These are phyloP conservation scores for Mythimna vitellina DNA, from an alignment of 2,888 invertebrate species.

Conservation along the genomic window DNA sequence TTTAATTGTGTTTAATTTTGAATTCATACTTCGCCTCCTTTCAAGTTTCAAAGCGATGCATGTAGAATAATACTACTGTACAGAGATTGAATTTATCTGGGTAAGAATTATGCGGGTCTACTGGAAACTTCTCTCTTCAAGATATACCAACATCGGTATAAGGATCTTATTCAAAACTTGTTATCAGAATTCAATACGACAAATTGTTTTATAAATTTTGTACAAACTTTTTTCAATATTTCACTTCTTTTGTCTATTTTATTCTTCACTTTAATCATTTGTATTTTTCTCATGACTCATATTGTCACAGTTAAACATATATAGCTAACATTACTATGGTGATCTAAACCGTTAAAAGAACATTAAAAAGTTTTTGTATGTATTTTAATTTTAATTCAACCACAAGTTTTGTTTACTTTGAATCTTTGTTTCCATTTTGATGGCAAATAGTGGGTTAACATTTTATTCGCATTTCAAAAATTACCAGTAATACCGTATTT, in stretches of 20 bases:
- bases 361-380: neutral
- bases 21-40: neutral
- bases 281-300: neutral
- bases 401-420: neutral
- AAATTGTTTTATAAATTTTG: conserved; percentile 15
- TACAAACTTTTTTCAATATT: conserved; percentile 19
- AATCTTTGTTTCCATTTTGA: neutral
- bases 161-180: conserved; percentile 35
- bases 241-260: conserved; percentile 21
- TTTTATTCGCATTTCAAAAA: neutral
- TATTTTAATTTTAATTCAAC: too few relatives aligned
- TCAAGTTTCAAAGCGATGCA: conserved; percentile 14
- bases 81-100: conserved; percentile 40
- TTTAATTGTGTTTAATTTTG: neutral
- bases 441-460: neutral
- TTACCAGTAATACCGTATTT: neutral
- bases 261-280: conserved; percentile 18
- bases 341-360: neutral
- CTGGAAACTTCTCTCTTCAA: conserved; percentile 46
- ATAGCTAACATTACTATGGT: neutral
- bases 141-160: conserved; percentile 14
- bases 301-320: neutral
- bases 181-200: conserved; percentile 39
- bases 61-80: conserved; percentile 10
- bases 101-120: conserved; percentile 47